These are phyloP conservation scores for Astyanax mexicanus DNA, from an alignment of 2,797 vertebrate species.

Conservation along the genomic window DNA sequence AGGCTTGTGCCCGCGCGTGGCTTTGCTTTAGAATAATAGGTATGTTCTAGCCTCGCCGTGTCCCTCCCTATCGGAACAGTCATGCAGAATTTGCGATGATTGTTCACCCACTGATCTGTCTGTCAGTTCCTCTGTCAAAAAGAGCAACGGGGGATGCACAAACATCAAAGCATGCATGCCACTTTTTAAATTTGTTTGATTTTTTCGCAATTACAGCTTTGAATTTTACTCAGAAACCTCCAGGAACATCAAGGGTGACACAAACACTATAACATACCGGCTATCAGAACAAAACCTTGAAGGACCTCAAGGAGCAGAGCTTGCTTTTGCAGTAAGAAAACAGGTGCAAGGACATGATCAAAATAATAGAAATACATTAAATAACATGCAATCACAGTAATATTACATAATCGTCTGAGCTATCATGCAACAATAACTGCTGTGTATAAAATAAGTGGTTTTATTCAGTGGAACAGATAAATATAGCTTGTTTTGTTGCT, in stretches of 20 bases:
- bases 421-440: no score
- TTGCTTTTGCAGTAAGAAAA: no score
- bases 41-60: slow-evolving; percentile 68
- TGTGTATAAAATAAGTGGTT: no score
- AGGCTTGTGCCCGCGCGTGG: slow-evolving; percentile 75
- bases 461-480: no score
- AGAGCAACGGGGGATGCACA: slow-evolving; percentile 65
- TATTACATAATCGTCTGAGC: no score
- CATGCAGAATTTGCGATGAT: slow-evolving; percentile 69
- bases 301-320: no score
- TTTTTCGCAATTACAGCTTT: background rate
- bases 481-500: no score
- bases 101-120: slow-evolving; percentile 76
- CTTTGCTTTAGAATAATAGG: slow-evolving; percentile 83
- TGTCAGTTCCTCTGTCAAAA: slow-evolving; percentile 72
- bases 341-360: no score
- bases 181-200: background rate
- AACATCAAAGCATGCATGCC: background rate
- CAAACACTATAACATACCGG: background rate
- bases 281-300: background rate
- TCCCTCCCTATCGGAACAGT: slow-evolving; percentile 51
- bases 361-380: no score
- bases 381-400: no score
- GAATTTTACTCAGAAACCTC: background rate
- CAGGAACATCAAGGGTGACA: background rate